A percentile compares a stretch with the other conserved stretches of the same genome.
Conservation (phyloP, 2,888 invertebrate genomes). For the Tenthredo distinguenda region DNA sequence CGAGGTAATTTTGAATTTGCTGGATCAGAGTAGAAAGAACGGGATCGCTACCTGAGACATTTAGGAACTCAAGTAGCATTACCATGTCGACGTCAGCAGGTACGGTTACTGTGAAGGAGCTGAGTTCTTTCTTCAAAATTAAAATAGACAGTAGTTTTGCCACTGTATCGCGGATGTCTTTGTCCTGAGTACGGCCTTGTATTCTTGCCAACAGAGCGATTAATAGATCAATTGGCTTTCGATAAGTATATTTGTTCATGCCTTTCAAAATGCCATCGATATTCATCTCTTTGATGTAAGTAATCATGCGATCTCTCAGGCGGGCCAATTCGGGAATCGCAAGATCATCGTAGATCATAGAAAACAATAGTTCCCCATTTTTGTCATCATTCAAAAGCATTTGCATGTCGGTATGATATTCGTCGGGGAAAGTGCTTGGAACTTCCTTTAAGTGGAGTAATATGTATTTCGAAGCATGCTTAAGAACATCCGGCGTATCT, state of each 20-base stretch:
- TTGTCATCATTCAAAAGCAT: constrained; percentile 46
- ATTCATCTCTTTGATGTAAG: constrained; percentile 31
- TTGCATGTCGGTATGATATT: constrained; percentile 43
- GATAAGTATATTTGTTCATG: constrained; percentile 58
- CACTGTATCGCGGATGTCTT: constrained; percentile 49
- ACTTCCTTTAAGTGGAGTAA: constrained; percentile 55
- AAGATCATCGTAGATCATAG: constrained; percentile 55
- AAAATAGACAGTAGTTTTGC: constrained; percentile 57
- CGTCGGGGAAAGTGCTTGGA: constrained; percentile 28
- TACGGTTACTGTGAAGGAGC: constrained; percentile 5
- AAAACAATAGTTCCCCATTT: constrained; percentile 55
- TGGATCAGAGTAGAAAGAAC: background rate
- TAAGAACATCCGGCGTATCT: constrained; percentile 48
- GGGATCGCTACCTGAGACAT: background rate
- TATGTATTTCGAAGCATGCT: constrained; percentile 58
- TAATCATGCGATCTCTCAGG: constrained; percentile 56
- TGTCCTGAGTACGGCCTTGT: constrained; percentile 42
- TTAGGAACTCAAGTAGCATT: constrained; percentile 50
- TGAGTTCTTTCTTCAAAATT: constrained; percentile 51
- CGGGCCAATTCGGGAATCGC: constrained; percentile 47
- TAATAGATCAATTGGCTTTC: constrained; percentile 57
- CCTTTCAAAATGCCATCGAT: constrained; percentile 48
- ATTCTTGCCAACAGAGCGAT: constrained; percentile 59
- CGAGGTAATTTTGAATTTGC: background rate
- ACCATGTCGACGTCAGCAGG: constrained; percentile 54